Base-by-base conservation (phyloP, 2,888 invertebrate genomes). In the Drosophila mulleri region DNA sequence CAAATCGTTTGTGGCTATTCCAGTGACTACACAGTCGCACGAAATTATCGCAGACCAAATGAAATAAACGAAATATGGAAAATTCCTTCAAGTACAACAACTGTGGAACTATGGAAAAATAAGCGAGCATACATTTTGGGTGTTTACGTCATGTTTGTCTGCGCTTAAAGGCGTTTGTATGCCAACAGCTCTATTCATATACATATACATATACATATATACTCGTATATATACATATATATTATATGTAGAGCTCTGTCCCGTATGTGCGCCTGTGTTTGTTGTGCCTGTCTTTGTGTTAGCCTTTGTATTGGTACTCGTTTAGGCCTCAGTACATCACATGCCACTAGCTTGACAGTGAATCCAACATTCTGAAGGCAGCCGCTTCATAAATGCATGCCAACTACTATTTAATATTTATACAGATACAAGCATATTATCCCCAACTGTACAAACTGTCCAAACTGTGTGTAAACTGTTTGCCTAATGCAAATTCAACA, bases 91-190 rank as follows among this genome's bases (percentile, higher is more conserved):
- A 67, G 67, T 58, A 47, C 23, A 62, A 53, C 35, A 48, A 60
- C 50, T 63, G 52, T 26, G 61, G 29, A 58, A 53, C 45, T 71
- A 35, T 50, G 59, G 37, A 20, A 39, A 69, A 80, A 69, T 67
- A 83, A 63, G 47, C 39, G 59, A 83, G 89, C 87, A 88, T 77
- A 86, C 72, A 82, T 89, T 88, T 83, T 64, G 71, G 69, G 71
- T 79, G 90, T 90, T 86, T 90, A 86, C 89, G 90, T 86, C 86
- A 86, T 86, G 72, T 81, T 86, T 86, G 83, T 69, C 87, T 63
- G 72, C 76, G 63, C 76, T 79, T 71, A 71, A 60, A 57, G 50
- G 48, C 78, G 69, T 63, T 63, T 56, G 41, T 64, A 54, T 48
- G 56, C 54, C 70, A 50, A 45, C 58, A 56, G 61, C 70, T 35